Evolutionary conservation across 2,113 vertebrate species (phyloP), one percentile per base, ranked within the genome.

Genomic region (Calidris pygmaea): DNA sequence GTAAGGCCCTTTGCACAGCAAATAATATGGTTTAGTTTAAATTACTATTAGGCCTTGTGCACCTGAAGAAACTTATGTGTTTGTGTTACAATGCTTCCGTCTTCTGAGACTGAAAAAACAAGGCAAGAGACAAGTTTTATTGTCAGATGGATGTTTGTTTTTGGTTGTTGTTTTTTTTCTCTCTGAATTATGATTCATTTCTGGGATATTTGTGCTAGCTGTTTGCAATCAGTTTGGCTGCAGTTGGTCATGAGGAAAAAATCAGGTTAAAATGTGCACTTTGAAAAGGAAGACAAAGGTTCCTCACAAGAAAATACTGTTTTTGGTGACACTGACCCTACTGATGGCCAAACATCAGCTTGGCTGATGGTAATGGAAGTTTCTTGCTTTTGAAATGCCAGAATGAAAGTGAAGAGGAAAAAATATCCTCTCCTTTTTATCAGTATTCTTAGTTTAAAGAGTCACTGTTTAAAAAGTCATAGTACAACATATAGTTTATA

Each of bases 211-310:
- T 87, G 15, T 67, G 41, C 29, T 88, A 63, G 52, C 56, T 74
- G 32, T 55, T 96, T 95, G 47, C 60, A 92, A 93, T 48, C 22
- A 85, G 53, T 24, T 67, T 60, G 34, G 41, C 47, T 65, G 79
- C 0, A 62, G 75, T 32, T 85, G 60, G 39, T 88, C 90, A 90
- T 75, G 24, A 93, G 85, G 93, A 87, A 96, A 56, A 82, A 93
- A 95, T 96, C 79, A 78, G 93, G 92, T 96, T 75, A 89, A 86
- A 96, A 95, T 72, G 23, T 67, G 21, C 50, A 56, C 29, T 93
- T 80, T 63, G 68, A 90, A 80, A 81, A 73, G 35, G 22, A 95
- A 95, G 76, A 93, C 56, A 89, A 92, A 89, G 41, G 39, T 88
- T 86, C 24, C 47, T 90, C 48, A 72, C 24, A 85, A 78, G 27